Base-by-base conservation (phyloP, 2,113 vertebrate species). In the Tautogolabrus adspersus region DNA sequence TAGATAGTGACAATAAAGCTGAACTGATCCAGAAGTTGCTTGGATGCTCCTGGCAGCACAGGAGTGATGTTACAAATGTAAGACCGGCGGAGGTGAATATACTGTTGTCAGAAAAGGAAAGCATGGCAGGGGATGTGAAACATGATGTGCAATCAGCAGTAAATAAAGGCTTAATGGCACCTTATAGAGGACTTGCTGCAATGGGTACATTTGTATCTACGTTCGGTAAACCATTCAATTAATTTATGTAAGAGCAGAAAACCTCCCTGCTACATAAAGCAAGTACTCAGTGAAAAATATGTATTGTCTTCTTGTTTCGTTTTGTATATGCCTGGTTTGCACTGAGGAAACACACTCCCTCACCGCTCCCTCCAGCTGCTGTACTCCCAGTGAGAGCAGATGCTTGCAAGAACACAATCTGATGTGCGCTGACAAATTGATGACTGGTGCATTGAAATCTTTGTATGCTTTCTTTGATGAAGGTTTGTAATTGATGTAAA, bases 1-100 rank as follows among this genome's bases (percentile, higher is more conserved):
- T 56, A 55, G 71, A 85, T 83, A 21, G 56, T 46, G 76, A 85
- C 78, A 81, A 83, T 85, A 79, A 86, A 89, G 79, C 61, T 84
- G 57, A 51, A 77, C 10, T 62, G 63, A 77, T 82, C 75, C 38
- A 72, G 71, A 85, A 75, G 70, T 49, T 65, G 44, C 75, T 74
- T 9, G 5, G 61, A 72, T 38, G 57, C 72, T 87, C 47, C 56
- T 66, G 76, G 81, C 69, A 74, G 65, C 47, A 68, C 16, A 44
- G 65, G 57, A 85, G 57, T 65, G 77, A 75, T 79, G 79, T 66
- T 75, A 73, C 47, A 79, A 72, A 81, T 86, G 73, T 69, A 88
- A 75, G 58, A 70, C 40, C 57, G 13, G 55, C 21, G 0, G 61
- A 81, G 51, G 71, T 86, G 49, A 86, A 87, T 75, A 77, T 87